Evolutionary conservation across 2,888 invertebrate genomes (phyloP).

Genomic region (Plagodis pulveraria): DNA sequence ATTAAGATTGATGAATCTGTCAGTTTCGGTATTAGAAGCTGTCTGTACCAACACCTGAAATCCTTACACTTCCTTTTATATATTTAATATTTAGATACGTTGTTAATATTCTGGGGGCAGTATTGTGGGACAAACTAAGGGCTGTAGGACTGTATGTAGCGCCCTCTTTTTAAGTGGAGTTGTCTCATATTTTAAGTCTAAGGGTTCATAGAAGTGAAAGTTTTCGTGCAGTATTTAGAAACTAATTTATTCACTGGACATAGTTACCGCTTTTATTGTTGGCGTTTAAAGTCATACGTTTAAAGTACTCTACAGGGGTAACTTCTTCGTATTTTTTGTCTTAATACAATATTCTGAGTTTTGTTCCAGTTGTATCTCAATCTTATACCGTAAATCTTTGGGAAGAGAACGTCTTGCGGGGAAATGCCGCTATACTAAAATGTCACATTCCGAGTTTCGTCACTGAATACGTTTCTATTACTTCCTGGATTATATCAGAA

Average conservation of each 20-base stretch:
- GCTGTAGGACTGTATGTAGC: no score
- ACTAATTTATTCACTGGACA: no score
- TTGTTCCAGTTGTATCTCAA: slow-evolving; percentile 93
- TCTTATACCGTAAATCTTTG: slow-evolving; percentile 95
- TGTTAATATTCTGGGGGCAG: no score
- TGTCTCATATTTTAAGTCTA: no score
- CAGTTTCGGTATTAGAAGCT: slow-evolving; percentile 58
- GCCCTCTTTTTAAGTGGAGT: no score
- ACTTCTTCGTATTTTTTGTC: no score
- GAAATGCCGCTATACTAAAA: slow-evolving; percentile 95
- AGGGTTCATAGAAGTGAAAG: no score
- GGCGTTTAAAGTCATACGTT: no score
- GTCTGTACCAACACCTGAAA: slow-evolving; percentile 1
- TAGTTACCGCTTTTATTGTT: no score
- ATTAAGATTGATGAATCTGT: slow-evolving; percentile 67
- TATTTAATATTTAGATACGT: not conserved
- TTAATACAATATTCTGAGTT: not conserved
- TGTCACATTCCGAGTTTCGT: slow-evolving; percentile 97
- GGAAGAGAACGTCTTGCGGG: slow-evolving; percentile 96
- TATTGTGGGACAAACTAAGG: no score
- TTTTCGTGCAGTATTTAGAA: no score
- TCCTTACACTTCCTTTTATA: slow-evolving; percentile 34
- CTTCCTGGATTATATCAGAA: slow-evolving; percentile 92
- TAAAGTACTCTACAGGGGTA: no score
- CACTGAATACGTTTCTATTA: slow-evolving; percentile 94